Evolutionary conservation across 2,113 vertebrate species (phyloP).

Genomic region (Sylvietta virens): DNA sequence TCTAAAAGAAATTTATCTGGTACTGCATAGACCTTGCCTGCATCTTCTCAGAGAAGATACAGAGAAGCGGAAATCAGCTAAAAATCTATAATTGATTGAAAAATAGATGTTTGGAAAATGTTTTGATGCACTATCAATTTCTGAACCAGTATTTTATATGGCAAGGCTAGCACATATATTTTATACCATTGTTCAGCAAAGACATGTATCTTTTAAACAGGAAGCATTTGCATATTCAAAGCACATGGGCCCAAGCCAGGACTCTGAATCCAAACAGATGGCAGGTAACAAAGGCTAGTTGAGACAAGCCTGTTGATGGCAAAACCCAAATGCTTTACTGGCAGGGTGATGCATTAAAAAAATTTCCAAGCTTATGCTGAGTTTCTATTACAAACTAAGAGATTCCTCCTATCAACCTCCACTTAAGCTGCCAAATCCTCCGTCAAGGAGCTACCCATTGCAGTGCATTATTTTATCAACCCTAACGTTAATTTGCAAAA

Average conservation of each 20-base stretch:
- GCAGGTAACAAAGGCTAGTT: neutral
- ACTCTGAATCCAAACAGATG: constrained; percentile 1
- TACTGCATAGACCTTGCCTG: neutral
- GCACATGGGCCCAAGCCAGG: neutral
- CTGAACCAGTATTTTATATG: neutral
- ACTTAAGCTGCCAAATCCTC: neutral
- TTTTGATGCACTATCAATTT: neutral
- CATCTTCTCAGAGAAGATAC: neutral
- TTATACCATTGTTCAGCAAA: neutral
- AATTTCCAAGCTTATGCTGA: neutral
- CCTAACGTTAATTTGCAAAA: neutral
- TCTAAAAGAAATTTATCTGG: neutral
- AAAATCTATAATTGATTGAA: neutral
- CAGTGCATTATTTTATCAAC: neutral
- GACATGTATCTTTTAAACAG: neutral
- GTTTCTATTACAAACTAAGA: neutral
- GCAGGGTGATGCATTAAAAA: neutral
- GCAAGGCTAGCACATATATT: neutral
- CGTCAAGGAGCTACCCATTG: neutral
- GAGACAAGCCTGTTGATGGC: neutral
- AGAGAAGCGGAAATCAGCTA: neutral
- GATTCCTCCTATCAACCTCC: neutral
- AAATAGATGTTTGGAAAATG: neutral
- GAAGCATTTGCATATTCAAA: neutral
- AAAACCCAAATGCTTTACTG: neutral